Percentiles rank a stretch among this genome's conserved stretches.
These are phyloP conservation scores for Nomada flava DNA, from an alignment of 2,888 invertebrate species.

Conservation along the genomic window DNA sequence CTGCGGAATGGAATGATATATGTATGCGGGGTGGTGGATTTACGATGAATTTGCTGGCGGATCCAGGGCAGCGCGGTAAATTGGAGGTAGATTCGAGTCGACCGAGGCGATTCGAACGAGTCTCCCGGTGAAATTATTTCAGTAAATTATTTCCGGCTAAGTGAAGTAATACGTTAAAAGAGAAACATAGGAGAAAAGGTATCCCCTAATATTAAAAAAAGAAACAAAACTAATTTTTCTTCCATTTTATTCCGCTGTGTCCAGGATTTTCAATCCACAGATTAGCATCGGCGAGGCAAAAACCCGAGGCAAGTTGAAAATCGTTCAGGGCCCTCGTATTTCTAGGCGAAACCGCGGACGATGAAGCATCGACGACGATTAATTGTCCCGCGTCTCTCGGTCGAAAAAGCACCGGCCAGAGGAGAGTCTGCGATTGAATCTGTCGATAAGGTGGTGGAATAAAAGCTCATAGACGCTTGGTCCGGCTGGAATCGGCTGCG, in stretches of 20 bases:
- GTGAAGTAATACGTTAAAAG: too few species aligned
- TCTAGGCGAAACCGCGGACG: neutral
- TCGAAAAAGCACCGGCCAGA: conserved; percentile 25
- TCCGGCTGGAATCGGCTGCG: conserved; percentile 57
- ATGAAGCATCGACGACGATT: conserved; percentile 42
- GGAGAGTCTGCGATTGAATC: conserved; percentile 35
- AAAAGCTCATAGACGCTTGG: conserved; percentile 59
- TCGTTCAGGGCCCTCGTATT: conserved; percentile 3
- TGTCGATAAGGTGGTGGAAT: conserved; percentile 58
- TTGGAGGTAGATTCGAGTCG: too few species aligned
- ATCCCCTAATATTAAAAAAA: too few species aligned
- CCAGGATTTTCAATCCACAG: conserved; percentile 19
- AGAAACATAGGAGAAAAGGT: too few species aligned
- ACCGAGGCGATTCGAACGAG: too few species aligned
- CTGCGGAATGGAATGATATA: too few species aligned
- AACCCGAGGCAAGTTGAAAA: conserved; percentile 12
- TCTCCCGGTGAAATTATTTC: too few species aligned
- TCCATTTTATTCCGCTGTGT: neutral
- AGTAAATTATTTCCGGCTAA: too few species aligned
- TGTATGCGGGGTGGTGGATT: too few species aligned
- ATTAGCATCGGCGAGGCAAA: conserved; percentile 7
- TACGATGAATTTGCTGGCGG: too few species aligned
- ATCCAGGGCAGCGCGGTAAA: too few species aligned
- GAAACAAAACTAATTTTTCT: too few species aligned
- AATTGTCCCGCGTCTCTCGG: conserved; percentile 28